Conservation (phyloP, 2,797 vertebrate species). For the Thamnophis elegans region DNA sequence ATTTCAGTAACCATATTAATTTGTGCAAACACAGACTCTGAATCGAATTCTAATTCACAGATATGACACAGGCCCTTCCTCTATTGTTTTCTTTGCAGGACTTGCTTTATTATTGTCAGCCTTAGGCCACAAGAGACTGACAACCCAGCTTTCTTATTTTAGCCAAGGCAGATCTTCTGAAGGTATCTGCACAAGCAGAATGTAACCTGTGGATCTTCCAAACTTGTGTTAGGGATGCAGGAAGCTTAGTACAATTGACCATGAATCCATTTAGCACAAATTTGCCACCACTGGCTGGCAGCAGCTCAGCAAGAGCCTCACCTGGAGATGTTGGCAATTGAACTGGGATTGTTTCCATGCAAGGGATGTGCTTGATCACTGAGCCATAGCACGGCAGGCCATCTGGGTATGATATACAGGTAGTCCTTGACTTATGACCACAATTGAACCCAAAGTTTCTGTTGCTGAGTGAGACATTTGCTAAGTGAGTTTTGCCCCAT, state of each 20-base stretch:
- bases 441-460: not conserved
- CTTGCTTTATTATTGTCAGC: not conserved
- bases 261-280: not conserved
- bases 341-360: not conserved
- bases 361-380: not conserved
- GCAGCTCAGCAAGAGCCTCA: not conserved
- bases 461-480: not conserved
- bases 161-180: not conserved
- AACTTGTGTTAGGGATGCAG: not conserved
- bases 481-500: not conserved
- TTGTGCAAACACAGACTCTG: not conserved
- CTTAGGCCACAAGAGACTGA: not conserved
- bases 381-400: not conserved
- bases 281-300: not conserved
- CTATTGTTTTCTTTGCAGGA: not conserved
- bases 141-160: not conserved
- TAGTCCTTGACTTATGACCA: not conserved
- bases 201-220: not conserved
- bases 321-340: not conserved
- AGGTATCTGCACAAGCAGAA: not conserved
- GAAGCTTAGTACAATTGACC: not conserved
- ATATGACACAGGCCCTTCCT: not conserved
- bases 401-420: not conserved
- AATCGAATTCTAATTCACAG: not conserved
- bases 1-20: not conserved